Conservation (phyloP, 2,797 vertebrate genomes). For the Darevskia nairensis region DNA sequence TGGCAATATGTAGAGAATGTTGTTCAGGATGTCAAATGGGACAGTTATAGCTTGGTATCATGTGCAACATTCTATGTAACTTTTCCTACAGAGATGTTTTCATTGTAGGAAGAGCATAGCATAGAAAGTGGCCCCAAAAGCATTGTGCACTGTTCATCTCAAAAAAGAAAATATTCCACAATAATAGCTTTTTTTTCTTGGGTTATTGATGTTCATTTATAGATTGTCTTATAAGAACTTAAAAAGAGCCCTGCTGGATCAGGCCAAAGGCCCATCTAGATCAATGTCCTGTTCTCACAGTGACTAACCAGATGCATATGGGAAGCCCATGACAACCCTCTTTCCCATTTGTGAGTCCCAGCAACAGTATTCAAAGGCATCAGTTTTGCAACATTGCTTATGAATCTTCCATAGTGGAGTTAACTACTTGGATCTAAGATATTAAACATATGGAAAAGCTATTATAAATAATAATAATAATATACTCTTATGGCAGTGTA, state of each 20-base stretch:
- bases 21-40: neutral
- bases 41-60: neutral
- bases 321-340: neutral
- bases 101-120: neutral
- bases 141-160: neutral
- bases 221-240: neutral
- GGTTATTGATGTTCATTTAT: neutral
- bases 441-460: neutral
- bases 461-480: neutral
- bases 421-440: neutral
- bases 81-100: neutral
- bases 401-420: neutral
- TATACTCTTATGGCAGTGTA: neutral
- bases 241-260: neutral
- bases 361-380: neutral
- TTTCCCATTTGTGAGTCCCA: neutral
- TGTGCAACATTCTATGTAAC: neutral
- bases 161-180: neutral
- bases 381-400: neutral
- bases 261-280: neutral
- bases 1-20: neutral
- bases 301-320: neutral
- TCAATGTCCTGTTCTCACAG: neutral
- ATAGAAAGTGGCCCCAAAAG: neutral
- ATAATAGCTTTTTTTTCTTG: neutral